Evolutionary conservation across 2,797 vertebrate species (phyloP).

Genomic region (Diplodus sargus): DNA sequence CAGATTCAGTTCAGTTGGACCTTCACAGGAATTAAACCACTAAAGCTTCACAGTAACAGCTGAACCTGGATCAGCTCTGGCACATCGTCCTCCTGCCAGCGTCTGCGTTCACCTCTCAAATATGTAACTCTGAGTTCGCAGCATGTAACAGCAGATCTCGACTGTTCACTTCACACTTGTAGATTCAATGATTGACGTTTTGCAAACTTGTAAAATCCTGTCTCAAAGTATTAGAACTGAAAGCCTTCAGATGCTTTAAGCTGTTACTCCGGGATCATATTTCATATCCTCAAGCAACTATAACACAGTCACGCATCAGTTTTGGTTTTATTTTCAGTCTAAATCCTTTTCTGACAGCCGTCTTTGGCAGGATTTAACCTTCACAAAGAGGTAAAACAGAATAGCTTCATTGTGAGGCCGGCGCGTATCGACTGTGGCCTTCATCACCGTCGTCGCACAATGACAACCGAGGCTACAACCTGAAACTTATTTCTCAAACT

Average conservation of each 20-base stretch:
- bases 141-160: not conserved
- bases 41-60: no score
- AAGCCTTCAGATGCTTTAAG: not conserved
- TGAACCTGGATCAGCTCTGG: no score
- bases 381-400: not conserved
- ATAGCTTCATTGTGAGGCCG: not conserved
- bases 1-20: no score
- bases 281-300: not conserved
- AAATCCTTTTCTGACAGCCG: not conserved
- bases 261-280: not conserved
- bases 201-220: not conserved
- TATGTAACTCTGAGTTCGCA: not conserved
- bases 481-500: not conserved
- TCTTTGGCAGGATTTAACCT: not conserved
- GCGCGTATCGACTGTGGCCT: not conserved
- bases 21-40: no score
- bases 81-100: no score
- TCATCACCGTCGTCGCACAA: not conserved
- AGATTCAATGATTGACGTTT: not conserved
- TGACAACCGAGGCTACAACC: not conserved
- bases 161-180: not conserved
- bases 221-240: not conserved
- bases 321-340: not conserved
- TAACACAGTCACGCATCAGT: not conserved
- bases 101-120: no score